phyloP scores from a whole-genome alignment of 2,797 vertebrate species.

The Clarias platycephalus region DNA sequence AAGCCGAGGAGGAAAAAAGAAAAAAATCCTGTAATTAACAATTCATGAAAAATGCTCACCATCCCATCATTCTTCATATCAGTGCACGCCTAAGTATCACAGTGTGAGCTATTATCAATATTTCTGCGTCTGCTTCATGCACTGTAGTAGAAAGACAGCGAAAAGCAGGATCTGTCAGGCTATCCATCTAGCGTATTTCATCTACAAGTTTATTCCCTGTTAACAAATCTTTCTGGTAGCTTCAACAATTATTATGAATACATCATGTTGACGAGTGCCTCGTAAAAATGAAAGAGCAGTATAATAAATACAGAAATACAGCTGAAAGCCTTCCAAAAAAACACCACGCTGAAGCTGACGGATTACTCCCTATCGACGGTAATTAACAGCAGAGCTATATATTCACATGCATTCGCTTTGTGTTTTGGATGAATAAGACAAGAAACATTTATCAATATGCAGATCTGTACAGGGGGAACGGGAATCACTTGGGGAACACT shows the following conservation, averaged over 20 bases:
- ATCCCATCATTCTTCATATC: slow-evolving; percentile 6
- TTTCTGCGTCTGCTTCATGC: too few relatives aligned
- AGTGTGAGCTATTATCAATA: background rate
- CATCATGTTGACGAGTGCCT: background rate
- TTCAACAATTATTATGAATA: background rate
- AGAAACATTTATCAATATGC: background rate
- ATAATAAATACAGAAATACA: slow-evolving; percentile 8
- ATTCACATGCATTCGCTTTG: slow-evolving; percentile 2
- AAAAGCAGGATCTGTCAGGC: background rate
- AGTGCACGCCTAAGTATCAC: background rate
- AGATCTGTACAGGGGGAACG: background rate
- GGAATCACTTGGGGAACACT: too few relatives aligned
- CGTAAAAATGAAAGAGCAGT: slow-evolving; percentile 2
- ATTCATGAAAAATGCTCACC: background rate
- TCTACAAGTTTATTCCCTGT: background rate
- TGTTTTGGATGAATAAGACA: background rate
- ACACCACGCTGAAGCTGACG: background rate
- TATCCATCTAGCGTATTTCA: background rate
- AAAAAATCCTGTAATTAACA: background rate
- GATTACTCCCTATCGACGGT: background rate
- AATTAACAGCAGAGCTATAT: slow-evolving; percentile 17
- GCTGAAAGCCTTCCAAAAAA: slow-evolving; percentile 11
- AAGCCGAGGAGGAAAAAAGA: background rate
- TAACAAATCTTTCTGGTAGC: background rate
- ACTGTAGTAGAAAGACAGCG: background rate